A percentile compares a stretch with the other conserved stretches of the same genome.
phyloP scores from a whole-genome alignment of 1,140 invertebrate genomes.

The Papilio polyxenes region DNA sequence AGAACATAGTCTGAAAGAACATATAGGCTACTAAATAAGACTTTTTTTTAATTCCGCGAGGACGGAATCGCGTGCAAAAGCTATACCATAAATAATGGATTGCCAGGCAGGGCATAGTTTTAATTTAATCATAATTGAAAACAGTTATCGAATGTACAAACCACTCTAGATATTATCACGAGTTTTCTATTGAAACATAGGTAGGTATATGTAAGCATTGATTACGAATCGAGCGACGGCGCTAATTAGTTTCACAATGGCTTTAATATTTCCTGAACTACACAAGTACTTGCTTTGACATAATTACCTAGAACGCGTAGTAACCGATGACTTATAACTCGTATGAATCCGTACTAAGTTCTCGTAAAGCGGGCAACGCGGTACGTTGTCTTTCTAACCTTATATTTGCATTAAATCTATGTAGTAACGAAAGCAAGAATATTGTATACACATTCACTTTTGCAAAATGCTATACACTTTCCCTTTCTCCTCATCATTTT shows the following conservation, averaged over 20 bases:
- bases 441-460: too few species aligned
- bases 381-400: not conserved
- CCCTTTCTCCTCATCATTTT: too few species aligned
- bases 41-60: too few species aligned
- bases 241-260: slow-evolving; percentile 36
- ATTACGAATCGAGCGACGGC: not conserved
- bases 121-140: not conserved
- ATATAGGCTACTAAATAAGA: too few species aligned
- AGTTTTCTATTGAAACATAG: not conserved
- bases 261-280: slow-evolving; percentile 22
- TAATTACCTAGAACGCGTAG: slow-evolving; percentile 4
- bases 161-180: slow-evolving; percentile 16
- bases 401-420: not conserved
- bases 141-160: not conserved
- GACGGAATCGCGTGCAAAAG: too few species aligned
- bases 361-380: not conserved
- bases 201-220: not conserved
- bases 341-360: slow-evolving; percentile 13
- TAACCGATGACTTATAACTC: slow-evolving; percentile 10
- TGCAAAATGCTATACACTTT: too few species aligned
- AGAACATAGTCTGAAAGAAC: too few species aligned
- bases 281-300: slow-evolving; percentile 32
- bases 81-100: not conserved
- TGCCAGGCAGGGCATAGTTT: not conserved
- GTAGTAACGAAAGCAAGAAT: too few species aligned